Evolutionary conservation across 2,113 vertebrate genomes (phyloP), one percentile per base, ranked within the genome.

Genomic region (Australoheros scitulus): DNA sequence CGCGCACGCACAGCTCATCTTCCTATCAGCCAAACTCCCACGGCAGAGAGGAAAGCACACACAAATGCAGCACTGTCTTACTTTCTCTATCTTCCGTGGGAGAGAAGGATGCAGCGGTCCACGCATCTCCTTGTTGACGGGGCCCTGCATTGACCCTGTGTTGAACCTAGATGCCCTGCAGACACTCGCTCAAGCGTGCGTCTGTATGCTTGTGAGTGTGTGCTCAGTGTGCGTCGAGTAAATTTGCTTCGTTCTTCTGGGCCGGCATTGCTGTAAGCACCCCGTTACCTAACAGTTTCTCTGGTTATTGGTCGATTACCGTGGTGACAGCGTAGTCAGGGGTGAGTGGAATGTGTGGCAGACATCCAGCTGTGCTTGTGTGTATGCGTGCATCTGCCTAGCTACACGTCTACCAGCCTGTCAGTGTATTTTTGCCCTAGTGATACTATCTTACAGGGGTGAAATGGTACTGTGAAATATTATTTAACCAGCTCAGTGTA

Each of bases 281-380:
- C 82, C 80, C 41, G 90, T 94, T 90, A 92, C 92, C 89, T 89
- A 94, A 93, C 91, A 43, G 93, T 95, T 91, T 92, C 93, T 92
- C 92, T 93, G 93, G 93, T 95, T 94, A 93, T 93, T 88, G 92
- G 92, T 89, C 88, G 92, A 94, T 94, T 91, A 83, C 93, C 88
- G 83, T 94, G 93, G 93, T 90, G 94, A 95, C 91, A 82, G 83
- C 79, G 93, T 94, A 81, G 94, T 93, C 91, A 93, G 80, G 94
- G 89, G 80, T 86, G 89, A 92, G 86, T 4, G 92, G 93, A 94
- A 93, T 94, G 92, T 82, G 90, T 92, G 93, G 93, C 92, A 87
- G 91, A 90, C 86, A 89, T 92, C 93, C 92, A 95, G 87, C 84
- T 84, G 89, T 85, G 87, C 82, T 68, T 79, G 65, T 75, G 55